Evolutionary conservation across 2,113 vertebrate species (phyloP), one percentile per base, ranked within the genome.

Genomic region (Menura novaehollandiae): DNA sequence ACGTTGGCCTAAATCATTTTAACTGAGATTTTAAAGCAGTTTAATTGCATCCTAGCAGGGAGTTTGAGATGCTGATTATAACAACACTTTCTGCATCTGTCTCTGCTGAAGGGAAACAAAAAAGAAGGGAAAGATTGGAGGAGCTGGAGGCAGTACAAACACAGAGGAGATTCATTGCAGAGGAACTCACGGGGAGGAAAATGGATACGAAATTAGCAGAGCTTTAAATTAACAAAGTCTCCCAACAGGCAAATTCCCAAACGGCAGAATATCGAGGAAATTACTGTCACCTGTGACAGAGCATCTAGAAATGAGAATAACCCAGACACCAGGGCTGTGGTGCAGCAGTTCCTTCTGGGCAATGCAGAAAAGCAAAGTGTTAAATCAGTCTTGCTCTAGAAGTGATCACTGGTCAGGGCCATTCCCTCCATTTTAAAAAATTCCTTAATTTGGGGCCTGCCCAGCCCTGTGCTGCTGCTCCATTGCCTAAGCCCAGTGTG

Each of bases 21-120:
- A 22, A 92, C 20, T 20, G 83, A 85, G 86, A 52, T 78, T 96
- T 91, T 56, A 81, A 81, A 89, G 88, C 41, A 26, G 35, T 52
- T 95, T 94, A 91, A 95, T 91, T 81, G 86, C 73, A 89, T 87
- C 86, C 84, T 95, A 72, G 91, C 69, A 91, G 91, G 79, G 67
- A 93, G 85, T 72, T 81, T 5, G 88, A 75, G 83, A 72, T 46
- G 83, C 52, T 92, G 85, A 64, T 93, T 81, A 46, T 53, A 76
- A 43, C 72, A 84, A 84, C 21, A 11, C 23, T 78, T 46, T 37
- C 85, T 96, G 83, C 72, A 72, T 93, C 88, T 81, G 88, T 55
- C 90, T 68, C 76, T 75, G 22, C 72, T 68, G 68, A n/a, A 74
- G 60, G 73, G 75, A 88, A 92, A 71, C 5, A 55, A 37, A 66